Evolutionary conservation across 2,888 invertebrate genomes (phyloP).

Genomic region (Serripes groenlandicus): DNA sequence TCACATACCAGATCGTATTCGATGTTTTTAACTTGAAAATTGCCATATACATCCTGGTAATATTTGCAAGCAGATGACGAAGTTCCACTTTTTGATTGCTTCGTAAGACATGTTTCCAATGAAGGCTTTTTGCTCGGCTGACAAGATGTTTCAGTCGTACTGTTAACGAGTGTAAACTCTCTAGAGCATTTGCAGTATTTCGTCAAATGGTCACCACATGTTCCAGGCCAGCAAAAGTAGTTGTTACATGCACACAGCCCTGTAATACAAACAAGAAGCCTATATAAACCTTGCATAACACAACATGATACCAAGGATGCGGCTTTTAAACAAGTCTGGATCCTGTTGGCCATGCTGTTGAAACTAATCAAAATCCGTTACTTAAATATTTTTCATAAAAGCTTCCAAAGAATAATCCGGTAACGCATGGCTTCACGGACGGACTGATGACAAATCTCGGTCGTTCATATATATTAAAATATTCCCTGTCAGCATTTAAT

Average conservation of each 20-base stretch:
- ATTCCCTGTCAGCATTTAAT: too few relatives aligned
- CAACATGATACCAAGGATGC: too few relatives aligned
- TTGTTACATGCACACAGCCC: conserved; percentile 29
- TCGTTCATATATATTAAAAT: too few relatives aligned
- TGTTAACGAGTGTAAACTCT: not conserved
- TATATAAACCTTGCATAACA: too few relatives aligned
- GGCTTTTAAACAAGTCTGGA: too few relatives aligned
- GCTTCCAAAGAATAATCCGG: too few relatives aligned
- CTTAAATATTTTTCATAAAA: too few relatives aligned
- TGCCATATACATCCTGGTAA: conserved; percentile 8
- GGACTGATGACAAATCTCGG: too few relatives aligned
- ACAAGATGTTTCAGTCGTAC: not conserved
- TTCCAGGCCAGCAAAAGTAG: conserved; percentile 21
- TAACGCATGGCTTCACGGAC: too few relatives aligned
- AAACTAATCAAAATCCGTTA: too few relatives aligned
- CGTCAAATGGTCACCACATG: not conserved
- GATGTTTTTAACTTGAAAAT: not conserved
- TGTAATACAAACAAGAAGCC: too few relatives aligned
- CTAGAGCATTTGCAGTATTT: not conserved
- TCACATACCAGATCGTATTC: not conserved
- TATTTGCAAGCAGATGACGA: not conserved
- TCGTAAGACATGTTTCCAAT: conserved; percentile 19
- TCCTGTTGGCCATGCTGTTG: too few relatives aligned
- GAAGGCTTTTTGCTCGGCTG: conserved; percentile 2
- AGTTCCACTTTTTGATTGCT: not conserved